Percentiles rank a stretch among this genome's conserved stretches.
Conservation (phyloP, 2,888 invertebrate species). For the Drosophila seclusa region DNA sequence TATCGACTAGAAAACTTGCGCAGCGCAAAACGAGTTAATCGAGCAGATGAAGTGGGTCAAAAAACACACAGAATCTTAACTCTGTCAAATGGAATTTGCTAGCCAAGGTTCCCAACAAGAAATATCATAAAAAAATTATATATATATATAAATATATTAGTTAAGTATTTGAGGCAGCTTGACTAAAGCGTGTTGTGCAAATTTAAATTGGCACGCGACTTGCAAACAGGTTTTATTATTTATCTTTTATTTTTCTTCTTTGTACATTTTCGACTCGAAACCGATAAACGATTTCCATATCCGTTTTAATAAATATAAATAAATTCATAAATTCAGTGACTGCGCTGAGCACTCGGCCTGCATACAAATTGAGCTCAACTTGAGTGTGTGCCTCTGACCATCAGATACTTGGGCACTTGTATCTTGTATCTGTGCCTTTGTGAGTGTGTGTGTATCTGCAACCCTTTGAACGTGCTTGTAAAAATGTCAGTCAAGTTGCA, state of each 20-base stretch:
- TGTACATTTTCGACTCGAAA: slow-evolving; percentile 12
- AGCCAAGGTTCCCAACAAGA: slow-evolving; percentile 15
- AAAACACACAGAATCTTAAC: slow-evolving; percentile 13
- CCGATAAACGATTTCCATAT: slow-evolving; percentile 70
- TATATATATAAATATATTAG: neutral
- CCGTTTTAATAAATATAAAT: slow-evolving; percentile 59
- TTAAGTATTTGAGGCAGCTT: slow-evolving; percentile 1
- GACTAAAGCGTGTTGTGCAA: slow-evolving; percentile 17
- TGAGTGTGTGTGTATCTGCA: slow-evolving; percentile 32
- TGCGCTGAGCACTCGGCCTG: slow-evolving; percentile 46
- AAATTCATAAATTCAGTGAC: slow-evolving; percentile 47
- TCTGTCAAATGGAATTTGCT: slow-evolving; percentile 40
- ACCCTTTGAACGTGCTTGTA: slow-evolving; percentile 38
- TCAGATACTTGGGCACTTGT: slow-evolving; percentile 35
- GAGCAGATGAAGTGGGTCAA: slow-evolving; percentile 69
- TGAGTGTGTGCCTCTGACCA: slow-evolving; percentile 45
- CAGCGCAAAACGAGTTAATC: slow-evolving; percentile 60
- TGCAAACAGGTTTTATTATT: slow-evolving; percentile 43
- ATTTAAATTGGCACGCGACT: slow-evolving; percentile 45
- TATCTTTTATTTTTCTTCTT: neutral
- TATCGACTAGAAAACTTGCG: slow-evolving; percentile 14
- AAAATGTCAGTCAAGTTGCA: slow-evolving; percentile 60
- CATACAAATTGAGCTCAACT: slow-evolving; percentile 66
- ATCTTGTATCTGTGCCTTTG: slow-evolving; percentile 10
- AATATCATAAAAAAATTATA: neutral